phyloP scores from a whole-genome alignment of 2,797 vertebrate species.

The Avahi laniger region DNA sequence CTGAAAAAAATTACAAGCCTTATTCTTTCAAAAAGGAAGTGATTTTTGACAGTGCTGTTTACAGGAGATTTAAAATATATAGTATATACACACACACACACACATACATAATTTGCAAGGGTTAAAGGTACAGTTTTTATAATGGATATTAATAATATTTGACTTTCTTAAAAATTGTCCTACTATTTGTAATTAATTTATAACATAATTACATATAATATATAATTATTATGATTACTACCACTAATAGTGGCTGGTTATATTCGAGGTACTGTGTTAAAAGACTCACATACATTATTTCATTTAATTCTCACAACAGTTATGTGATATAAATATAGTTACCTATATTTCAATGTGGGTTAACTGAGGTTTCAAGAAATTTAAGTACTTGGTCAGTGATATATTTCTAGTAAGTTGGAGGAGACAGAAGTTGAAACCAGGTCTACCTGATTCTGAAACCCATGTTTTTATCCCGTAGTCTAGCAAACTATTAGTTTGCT shows the following conservation, averaged over 20 bases:
- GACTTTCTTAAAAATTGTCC: background rate
- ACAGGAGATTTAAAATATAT: background rate
- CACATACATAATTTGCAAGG: background rate
- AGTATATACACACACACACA: background rate
- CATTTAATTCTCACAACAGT: background rate
- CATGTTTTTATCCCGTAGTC: background rate
- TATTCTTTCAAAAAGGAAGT: constrained; percentile 18
- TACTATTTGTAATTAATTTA: background rate
- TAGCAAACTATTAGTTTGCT: background rate
- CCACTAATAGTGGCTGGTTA: background rate
- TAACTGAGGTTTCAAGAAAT: constrained; percentile 31
- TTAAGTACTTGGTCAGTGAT: background rate
- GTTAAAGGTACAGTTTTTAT: background rate
- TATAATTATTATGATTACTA: constrained; percentile 28
- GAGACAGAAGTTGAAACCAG: background rate
- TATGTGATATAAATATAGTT: constrained; percentile 30
- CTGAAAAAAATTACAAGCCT: background rate
- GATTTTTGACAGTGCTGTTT: background rate
- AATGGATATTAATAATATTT: background rate
- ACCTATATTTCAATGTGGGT: background rate
- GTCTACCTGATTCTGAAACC: background rate
- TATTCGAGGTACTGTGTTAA: background rate
- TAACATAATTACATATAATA: background rate
- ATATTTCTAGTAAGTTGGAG: background rate
- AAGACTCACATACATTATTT: background rate